Evolutionary conservation across 2,888 invertebrate species (phyloP).

Genomic region (Abrostola tripartita): DNA sequence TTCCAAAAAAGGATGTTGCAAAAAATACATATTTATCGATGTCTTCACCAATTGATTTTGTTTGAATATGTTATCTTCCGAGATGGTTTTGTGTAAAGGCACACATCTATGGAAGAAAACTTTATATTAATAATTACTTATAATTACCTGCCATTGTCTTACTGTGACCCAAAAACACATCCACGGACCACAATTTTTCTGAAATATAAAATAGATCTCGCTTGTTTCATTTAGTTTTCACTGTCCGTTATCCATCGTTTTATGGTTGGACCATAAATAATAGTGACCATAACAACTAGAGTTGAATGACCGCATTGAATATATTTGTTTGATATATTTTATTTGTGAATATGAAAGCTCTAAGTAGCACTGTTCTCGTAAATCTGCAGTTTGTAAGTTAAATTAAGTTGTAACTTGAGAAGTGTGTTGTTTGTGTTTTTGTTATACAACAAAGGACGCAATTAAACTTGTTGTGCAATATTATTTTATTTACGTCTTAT

Average conservation of each 20-base stretch:
- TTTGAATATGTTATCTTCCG: too few species aligned
- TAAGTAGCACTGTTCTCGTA: constrained; percentile 33
- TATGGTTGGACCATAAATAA: constrained; percentile 27
- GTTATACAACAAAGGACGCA: not conserved
- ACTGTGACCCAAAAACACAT: too few species aligned
- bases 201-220: not conserved
- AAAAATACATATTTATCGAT: too few species aligned
- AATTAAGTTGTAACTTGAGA: constrained; percentile 35
- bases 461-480: not conserved
- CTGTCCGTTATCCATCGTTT: constrained; percentile 7
- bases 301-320: constrained; percentile 37
- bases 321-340: constrained; percentile 39
- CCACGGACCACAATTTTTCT: not conserved
- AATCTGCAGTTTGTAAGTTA: constrained; percentile 36
- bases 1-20: too few species aligned
- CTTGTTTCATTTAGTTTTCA: not conserved
- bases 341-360: constrained; percentile 35
- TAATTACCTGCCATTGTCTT: too few species aligned
- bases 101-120: too few species aligned
- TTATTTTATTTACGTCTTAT: not conserved
- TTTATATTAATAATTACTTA: too few species aligned
- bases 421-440: constrained; percentile 7
- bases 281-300: constrained; percentile 27
- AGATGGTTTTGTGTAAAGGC: too few species aligned
- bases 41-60: too few species aligned